phyloP scores from a whole-genome alignment of 1,140 invertebrate species.

The Drosophila fuyamai region DNA sequence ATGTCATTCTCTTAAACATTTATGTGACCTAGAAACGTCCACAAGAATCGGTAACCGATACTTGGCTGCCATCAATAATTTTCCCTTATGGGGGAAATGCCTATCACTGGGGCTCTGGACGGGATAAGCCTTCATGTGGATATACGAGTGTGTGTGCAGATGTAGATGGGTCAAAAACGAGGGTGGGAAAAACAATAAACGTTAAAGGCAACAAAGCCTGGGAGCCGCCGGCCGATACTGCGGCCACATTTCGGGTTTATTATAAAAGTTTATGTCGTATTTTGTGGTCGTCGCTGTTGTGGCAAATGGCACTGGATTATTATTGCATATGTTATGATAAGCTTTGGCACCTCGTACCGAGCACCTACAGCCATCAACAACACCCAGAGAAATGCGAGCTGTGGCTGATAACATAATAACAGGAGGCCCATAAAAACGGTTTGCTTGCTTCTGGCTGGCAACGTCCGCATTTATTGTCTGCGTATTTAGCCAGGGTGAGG shows the following conservation, averaged over 20 bases:
- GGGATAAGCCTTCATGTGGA: not conserved
- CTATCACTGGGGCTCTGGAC: slow-evolving; percentile 34
- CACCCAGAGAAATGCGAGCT: slow-evolving; percentile 1
- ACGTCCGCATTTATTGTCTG: slow-evolving; percentile 52
- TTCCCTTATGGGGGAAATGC: slow-evolving; percentile 42
- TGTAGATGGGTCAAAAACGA: not conserved
- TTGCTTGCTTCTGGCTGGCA: slow-evolving; percentile 50
- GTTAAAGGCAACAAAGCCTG: not conserved
- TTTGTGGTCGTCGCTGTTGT: slow-evolving; percentile 25
- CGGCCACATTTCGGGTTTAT: slow-evolving; percentile 57
- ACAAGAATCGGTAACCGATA: not conserved
- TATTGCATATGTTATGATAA: slow-evolving; percentile 73
- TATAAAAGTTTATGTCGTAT: slow-evolving; percentile 58
- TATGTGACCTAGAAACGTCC: no score
- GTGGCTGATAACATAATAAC: slow-evolving; percentile 68
- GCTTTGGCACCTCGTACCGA: slow-evolving; percentile 39
- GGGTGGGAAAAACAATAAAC: slow-evolving; percentile 22
- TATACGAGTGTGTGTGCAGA: not conserved
- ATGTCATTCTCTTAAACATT: no score
- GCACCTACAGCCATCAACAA: slow-evolving; percentile 4
- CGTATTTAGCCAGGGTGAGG: not conserved
- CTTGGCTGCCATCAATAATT: slow-evolving; percentile 32
- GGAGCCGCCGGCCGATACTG: slow-evolving; percentile 29
- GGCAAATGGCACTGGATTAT: slow-evolving; percentile 56
- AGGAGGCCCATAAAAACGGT: slow-evolving; percentile 61